These are phyloP conservation scores for Neomonachus schauinslandi DNA, from an alignment of 2,113 vertebrate species.

Conservation along the genomic window DNA sequence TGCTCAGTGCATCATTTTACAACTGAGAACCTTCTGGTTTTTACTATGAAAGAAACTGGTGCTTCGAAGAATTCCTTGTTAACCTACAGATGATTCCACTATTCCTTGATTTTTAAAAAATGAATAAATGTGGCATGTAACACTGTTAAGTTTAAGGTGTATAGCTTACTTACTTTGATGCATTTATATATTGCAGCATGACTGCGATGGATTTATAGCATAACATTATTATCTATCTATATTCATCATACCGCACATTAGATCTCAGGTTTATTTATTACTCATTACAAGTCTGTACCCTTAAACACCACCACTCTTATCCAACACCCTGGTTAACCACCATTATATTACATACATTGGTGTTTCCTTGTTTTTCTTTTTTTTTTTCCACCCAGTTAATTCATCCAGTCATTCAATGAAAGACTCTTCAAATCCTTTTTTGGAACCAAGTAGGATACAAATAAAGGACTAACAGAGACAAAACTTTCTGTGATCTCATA, in stretches of 20 bases:
- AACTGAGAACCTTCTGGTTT: background rate
- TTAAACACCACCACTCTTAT: background rate
- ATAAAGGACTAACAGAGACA: background rate
- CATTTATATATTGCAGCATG: background rate
- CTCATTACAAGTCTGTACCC: background rate
- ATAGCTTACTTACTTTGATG: background rate
- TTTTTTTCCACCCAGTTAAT: background rate
- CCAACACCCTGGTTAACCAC: background rate
- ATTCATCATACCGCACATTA: background rate
- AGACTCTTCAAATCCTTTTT: background rate
- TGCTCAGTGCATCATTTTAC: background rate
- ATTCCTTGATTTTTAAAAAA: background rate
- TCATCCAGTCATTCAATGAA: background rate
- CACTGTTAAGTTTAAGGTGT: background rate
- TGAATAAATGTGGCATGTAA: background rate
- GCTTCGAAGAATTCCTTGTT: background rate
- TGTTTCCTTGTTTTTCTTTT: background rate
- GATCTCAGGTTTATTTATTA: background rate
- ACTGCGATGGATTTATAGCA: background rate
- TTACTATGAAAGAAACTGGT: slow-evolving; percentile 20
- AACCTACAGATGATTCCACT: background rate
- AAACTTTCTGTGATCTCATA: background rate
- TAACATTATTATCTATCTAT: background rate
- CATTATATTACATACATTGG: background rate
- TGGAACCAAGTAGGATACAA: background rate